A percentile compares a stretch with the other conserved stretches of the same genome.
phyloP scores from a whole-genome alignment of 1,140 invertebrate species.

The Micrasema minimum region DNA sequence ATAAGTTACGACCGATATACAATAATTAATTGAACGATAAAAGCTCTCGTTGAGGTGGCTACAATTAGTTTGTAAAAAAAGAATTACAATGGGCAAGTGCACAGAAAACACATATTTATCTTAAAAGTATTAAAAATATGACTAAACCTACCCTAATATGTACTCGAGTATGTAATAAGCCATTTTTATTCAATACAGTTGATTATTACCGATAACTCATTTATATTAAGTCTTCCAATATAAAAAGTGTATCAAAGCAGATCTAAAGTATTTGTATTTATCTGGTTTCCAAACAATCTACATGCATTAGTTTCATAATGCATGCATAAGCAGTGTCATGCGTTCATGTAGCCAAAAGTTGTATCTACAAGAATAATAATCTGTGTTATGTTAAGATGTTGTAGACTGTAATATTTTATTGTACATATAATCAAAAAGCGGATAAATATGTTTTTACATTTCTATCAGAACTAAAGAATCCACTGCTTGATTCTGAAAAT shows the following conservation, averaged over 20 bases:
- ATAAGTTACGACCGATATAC: conserved; percentile 19
- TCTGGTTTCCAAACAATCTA: conserved; percentile 3
- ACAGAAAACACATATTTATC: conserved; percentile 34
- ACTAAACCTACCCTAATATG: conserved; percentile 35
- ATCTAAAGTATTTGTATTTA: too few relatives aligned
- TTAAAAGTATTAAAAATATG: conserved; percentile 32
- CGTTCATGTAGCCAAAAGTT: too few relatives aligned
- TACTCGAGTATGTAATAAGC: conserved; percentile 23
- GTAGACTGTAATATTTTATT: too few relatives aligned
- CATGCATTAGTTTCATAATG: neutral
- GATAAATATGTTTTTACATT: too few relatives aligned
- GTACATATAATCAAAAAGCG: too few relatives aligned
- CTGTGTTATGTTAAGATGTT: too few relatives aligned
- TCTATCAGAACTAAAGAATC: too few relatives aligned
- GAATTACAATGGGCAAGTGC: conserved; percentile 25
- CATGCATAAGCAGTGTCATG: too few relatives aligned
- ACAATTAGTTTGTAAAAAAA: conserved; percentile 34
- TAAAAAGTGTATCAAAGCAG: too few relatives aligned
- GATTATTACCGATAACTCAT: neutral
- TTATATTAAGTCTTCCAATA: too few relatives aligned
- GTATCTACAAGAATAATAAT: too few relatives aligned
- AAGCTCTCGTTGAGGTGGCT: conserved; percentile 22
- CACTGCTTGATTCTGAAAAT: conserved; percentile 5
- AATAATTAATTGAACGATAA: conserved; percentile 22
- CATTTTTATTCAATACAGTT: conserved; percentile 19